phyloP scores from a whole-genome alignment of 2,797 vertebrate species.

The Protonibea diacanthus region DNA sequence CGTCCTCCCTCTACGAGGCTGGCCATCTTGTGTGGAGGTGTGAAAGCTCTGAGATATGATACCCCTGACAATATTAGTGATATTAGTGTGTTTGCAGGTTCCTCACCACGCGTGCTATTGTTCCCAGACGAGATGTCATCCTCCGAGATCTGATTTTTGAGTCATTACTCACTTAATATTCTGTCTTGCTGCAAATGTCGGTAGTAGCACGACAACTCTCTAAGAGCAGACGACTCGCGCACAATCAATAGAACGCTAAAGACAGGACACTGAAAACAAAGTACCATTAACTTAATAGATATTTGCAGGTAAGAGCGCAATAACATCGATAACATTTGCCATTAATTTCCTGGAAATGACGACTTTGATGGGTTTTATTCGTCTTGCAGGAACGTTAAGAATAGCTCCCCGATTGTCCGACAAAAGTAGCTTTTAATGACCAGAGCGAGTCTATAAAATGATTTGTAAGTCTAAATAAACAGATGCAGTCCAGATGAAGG shows the following conservation, averaged over 20 bases:
- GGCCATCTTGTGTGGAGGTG: constrained; percentile 79
- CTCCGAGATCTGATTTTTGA: background rate
- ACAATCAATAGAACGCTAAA: constrained; percentile 49
- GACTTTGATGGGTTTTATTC: constrained; percentile 56
- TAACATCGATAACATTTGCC: constrained; percentile 51
- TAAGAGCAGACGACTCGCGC: constrained; percentile 25
- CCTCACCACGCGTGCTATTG: background rate
- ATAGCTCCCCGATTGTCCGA: constrained; percentile 42
- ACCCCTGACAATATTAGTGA: constrained; percentile 32
- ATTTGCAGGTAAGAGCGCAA: constrained; percentile 39
- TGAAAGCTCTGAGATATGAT: constrained; percentile 56
- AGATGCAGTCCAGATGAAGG: background rate
- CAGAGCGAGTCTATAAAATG: background rate
- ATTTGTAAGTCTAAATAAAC: constrained; percentile 7
- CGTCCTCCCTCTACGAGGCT: constrained; percentile 50
- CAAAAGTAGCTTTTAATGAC: constrained; percentile 10
- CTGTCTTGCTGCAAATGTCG: background rate
- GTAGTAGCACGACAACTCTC: background rate
- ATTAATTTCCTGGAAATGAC: constrained; percentile 60
- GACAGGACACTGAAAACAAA: constrained; percentile 51
- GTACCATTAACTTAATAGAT: constrained; percentile 46
- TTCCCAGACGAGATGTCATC: background rate
- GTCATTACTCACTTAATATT: background rate
- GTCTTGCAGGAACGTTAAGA: constrained; percentile 54
- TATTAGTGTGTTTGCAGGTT: constrained; percentile 14